phyloP scores from a whole-genome alignment of 2,797 vertebrate genomes.

The Pempheris klunzingeri region DNA sequence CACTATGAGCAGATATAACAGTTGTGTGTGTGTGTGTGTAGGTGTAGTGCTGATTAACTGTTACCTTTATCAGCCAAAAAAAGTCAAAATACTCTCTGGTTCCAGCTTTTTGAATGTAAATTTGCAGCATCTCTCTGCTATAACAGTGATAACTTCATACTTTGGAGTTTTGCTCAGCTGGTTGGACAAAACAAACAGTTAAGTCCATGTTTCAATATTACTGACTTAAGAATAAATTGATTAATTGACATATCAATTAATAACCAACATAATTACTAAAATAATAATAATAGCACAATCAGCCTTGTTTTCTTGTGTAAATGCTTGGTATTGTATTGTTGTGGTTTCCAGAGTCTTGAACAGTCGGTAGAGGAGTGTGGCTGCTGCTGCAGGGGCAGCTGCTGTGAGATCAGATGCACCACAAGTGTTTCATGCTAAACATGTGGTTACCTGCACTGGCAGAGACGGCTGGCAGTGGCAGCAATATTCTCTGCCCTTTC shows the following conservation, averaged over 20 bases:
- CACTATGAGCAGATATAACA: slow-evolving; percentile 8
- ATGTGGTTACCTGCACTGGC: slow-evolving; percentile 70
- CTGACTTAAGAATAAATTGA: neutral
- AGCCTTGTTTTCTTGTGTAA: no score
- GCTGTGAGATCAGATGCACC: slow-evolving; percentile 51
- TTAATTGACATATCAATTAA: slow-evolving; percentile 2
- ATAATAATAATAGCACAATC: no score
- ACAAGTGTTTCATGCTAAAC: slow-evolving; percentile 61
- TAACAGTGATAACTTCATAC: neutral
- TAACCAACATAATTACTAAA: neutral
- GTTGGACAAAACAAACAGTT: neutral
- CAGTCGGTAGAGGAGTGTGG: slow-evolving; percentile 22
- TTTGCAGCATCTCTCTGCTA: slow-evolving; percentile 5
- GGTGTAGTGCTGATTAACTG: slow-evolving; percentile 33
- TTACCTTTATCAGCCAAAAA: slow-evolving; percentile 7
- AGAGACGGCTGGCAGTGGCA: slow-evolving; percentile 55
- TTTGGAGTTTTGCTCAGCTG: neutral
- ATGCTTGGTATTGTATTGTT: slow-evolving; percentile 3
- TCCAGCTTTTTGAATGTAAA: neutral
- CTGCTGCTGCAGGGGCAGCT: slow-evolving; percentile 13
- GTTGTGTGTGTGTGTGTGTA: neutral
- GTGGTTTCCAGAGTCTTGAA: slow-evolving; percentile 26
- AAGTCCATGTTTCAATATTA: slow-evolving; percentile 25
- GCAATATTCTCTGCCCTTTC: slow-evolving; percentile 64
- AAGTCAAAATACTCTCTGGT: neutral